Percentiles rank a stretch among this genome's conserved stretches.
Evolutionary conservation across 2,797 vertebrate species (phyloP).

Genomic region (Bovichtus variegatus): DNA sequence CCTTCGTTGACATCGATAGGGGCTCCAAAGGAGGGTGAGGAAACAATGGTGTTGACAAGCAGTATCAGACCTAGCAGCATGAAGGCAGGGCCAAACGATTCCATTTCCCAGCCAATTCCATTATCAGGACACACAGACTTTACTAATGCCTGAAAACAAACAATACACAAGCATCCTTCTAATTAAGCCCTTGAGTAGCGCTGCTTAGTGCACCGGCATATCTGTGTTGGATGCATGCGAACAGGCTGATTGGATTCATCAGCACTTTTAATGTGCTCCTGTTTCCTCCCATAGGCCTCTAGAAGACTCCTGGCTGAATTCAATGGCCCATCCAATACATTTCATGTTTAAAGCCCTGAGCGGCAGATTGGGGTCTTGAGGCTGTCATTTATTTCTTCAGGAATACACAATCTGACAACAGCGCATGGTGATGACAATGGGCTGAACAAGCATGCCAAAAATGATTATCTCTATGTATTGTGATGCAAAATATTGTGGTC

Average conservation of each 20-base stretch:
- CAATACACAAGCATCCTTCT: slow-evolving; percentile 82
- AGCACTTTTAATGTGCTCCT: slow-evolving; percentile 77
- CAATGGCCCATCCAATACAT: slow-evolving; percentile 58
- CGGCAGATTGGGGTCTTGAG: slow-evolving; percentile 44
- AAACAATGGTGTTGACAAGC: slow-evolving; percentile 84
- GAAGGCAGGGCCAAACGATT: slow-evolving; percentile 79
- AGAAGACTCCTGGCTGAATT: slow-evolving; percentile 63
- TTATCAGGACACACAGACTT: slow-evolving; percentile 83
- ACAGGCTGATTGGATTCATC: slow-evolving; percentile 84
- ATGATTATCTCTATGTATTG: slow-evolving; percentile 5
- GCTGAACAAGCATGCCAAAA: slow-evolving; percentile 13
- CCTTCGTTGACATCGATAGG: slow-evolving; percentile 77
- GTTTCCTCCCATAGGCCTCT: slow-evolving; percentile 69
- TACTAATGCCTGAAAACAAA: slow-evolving; percentile 84
- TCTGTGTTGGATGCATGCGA: slow-evolving; percentile 80
- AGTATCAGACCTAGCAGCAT: slow-evolving; percentile 76
- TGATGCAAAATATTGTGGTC: slow-evolving; percentile 10
- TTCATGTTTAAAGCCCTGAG: slow-evolving; percentile 48
- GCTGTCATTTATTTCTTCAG: slow-evolving; percentile 47
- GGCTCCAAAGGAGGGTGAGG: slow-evolving; percentile 68
- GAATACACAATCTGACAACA: slow-evolving; percentile 54
- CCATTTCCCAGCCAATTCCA: slow-evolving; percentile 83
- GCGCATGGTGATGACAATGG: slow-evolving; percentile 27
- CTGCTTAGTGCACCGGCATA: slow-evolving; percentile 77
- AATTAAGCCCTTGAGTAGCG: slow-evolving; percentile 85